Evolutionary conservation across 2,888 invertebrate genomes (phyloP).

Genomic region (Prenolepis imparis): DNA sequence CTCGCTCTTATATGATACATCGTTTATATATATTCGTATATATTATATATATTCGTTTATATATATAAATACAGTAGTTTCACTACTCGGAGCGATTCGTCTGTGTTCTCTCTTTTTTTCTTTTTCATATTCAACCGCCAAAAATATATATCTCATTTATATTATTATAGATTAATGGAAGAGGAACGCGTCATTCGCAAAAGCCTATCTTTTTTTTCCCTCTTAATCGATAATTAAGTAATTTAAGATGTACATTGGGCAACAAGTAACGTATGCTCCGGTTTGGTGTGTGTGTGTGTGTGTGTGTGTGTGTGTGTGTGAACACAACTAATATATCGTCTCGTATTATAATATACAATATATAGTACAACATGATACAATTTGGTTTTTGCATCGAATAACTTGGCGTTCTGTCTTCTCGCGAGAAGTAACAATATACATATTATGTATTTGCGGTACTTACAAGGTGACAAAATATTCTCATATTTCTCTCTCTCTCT

Average conservation of each 20-base stretch:
- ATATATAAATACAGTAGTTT: slow-evolving; percentile 8
- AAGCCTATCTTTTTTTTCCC: not conserved
- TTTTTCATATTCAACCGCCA: slow-evolving; percentile 42
- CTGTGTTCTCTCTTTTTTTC: not conserved
- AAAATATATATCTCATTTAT: slow-evolving; percentile 47
- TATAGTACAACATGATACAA: slow-evolving; percentile 79
- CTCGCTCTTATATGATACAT: slow-evolving; percentile 51
- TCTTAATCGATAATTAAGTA: slow-evolving; percentile 57
- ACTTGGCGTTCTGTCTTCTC: slow-evolving; percentile 62
- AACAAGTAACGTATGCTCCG: slow-evolving; percentile 72
- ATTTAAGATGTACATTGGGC: slow-evolving; percentile 58
- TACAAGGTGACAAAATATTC: slow-evolving; percentile 60
- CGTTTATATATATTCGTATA: slow-evolving; percentile 34
- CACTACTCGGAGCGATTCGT: not conserved
- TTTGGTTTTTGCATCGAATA: slow-evolving; percentile 68
- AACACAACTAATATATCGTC: slow-evolving; percentile 62
- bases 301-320: slow-evolving; percentile 60
- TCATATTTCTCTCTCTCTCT: slow-evolving; percentile 29
- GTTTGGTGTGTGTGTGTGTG: slow-evolving; percentile 54
- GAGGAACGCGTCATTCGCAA: slow-evolving; percentile 39
- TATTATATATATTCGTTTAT: slow-evolving; percentile 29
- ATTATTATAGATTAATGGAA: slow-evolving; percentile 54
- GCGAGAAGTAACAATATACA: slow-evolving; percentile 59
- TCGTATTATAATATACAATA: slow-evolving; percentile 73
- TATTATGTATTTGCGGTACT: slow-evolving; percentile 54